phyloP scores from a whole-genome alignment of 2,113 vertebrate species.

The Rhinoderma darwinii region DNA sequence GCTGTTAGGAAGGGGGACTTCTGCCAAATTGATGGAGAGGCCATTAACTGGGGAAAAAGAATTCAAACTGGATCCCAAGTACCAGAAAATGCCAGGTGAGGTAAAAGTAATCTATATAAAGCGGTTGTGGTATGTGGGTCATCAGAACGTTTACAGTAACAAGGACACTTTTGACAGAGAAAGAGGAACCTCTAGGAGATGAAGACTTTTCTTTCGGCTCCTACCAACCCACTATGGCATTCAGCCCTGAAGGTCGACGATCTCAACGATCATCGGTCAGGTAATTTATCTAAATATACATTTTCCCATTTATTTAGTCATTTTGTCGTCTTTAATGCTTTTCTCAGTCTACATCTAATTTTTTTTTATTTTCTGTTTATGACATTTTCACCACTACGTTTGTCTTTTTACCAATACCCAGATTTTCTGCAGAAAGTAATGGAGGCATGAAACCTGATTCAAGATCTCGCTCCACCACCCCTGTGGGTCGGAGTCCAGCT shows the following conservation, averaged over 20 bases:
- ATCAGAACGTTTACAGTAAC: neutral
- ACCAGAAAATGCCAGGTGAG: slow-evolving; percentile 65
- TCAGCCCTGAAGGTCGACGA: slow-evolving; percentile 71
- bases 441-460: slow-evolving; percentile 69
- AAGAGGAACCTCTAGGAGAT: slow-evolving; percentile 65
- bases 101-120: neutral
- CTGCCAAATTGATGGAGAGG: slow-evolving; percentile 71
- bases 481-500: slow-evolving; percentile 57
- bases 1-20: slow-evolving; percentile 77
- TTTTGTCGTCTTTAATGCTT: neutral
- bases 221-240: slow-evolving; percentile 81
- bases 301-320: neutral
- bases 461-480: slow-evolving; percentile 65
- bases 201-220: slow-evolving; percentile 82
- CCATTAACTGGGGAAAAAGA: slow-evolving; percentile 72
- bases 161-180: slow-evolving; percentile 64
- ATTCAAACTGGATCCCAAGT: slow-evolving; percentile 66
- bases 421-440: slow-evolving; percentile 80
- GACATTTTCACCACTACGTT: neutral
- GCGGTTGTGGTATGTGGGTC: neutral
- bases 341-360: neutral
- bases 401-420: slow-evolving; percentile 60
- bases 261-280: slow-evolving; percentile 79
- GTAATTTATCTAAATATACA: slow-evolving; percentile 66
- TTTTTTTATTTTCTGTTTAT: neutral